phyloP scores from a whole-genome alignment of 2,797 vertebrate species.

The Sternarchorhynchus goeldii region DNA sequence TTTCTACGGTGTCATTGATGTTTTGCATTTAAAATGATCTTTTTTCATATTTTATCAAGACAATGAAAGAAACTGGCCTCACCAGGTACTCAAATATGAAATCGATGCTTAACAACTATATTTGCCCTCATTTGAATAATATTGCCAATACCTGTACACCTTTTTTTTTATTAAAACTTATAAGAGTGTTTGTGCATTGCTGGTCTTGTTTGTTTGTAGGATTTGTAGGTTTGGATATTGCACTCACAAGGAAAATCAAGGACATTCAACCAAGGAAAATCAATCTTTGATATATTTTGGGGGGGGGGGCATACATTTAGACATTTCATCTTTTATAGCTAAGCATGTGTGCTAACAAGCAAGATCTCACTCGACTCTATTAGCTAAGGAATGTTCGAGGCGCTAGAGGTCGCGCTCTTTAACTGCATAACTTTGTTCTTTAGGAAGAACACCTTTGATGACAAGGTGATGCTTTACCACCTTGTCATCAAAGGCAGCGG shows the following conservation, averaged over 20 bases:
- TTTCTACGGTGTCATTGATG: slow-evolving; percentile 45
- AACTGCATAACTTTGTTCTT: slow-evolving; percentile 77
- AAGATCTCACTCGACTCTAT: no score
- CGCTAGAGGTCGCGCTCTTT: slow-evolving; percentile 83
- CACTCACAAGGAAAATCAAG: no score
- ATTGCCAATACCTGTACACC: slow-evolving; percentile 23
- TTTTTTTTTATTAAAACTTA: slow-evolving; percentile 24
- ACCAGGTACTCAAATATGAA: slow-evolving; percentile 2
- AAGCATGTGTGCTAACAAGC: no score
- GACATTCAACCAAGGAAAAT: background rate
- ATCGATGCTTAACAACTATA: background rate
- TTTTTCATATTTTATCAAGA: slow-evolving; percentile 6
- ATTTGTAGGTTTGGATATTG: no score
- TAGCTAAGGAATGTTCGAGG: slow-evolving; percentile 76
- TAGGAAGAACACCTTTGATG: no score
- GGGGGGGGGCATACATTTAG: background rate
- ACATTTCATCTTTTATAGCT: no score
- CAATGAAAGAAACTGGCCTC: slow-evolving; percentile 24
- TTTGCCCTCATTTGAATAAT: slow-evolving; percentile 29
- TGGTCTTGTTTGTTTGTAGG: background rate
- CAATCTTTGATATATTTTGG: background rate
- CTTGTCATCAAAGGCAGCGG: slow-evolving; percentile 79
- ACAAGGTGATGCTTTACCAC: slow-evolving; percentile 82
- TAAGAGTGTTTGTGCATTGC: background rate
- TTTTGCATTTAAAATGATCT: slow-evolving; percentile 27